Evolutionary conservation across 2,113 vertebrate species (phyloP).

Genomic region (Corydoras maculifer): DNA sequence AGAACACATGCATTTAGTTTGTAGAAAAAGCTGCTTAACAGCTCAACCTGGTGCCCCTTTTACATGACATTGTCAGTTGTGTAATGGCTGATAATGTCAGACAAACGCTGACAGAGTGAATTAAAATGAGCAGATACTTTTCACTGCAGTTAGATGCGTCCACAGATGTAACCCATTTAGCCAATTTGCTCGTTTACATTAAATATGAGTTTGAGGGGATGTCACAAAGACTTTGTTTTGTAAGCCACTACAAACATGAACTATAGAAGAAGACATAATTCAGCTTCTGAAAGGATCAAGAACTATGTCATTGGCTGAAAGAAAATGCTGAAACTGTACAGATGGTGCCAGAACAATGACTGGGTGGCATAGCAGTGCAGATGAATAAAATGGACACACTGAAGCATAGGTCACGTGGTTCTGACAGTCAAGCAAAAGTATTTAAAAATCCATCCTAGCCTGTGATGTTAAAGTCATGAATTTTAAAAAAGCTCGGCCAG

Average conservation of each 20-base stretch:
- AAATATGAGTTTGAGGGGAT: neutral
- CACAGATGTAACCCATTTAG: neutral
- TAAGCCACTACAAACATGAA: neutral
- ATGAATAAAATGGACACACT: neutral
- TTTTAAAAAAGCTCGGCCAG: neutral
- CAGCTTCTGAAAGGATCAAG: neutral
- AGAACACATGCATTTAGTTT: no score
- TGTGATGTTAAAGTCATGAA: neutral
- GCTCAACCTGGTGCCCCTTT: no score
- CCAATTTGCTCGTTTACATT: neutral
- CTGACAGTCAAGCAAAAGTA: no score
- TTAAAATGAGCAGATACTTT: constrained; percentile 2
- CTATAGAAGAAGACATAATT: neutral
- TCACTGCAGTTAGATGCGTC: neutral
- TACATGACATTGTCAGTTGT: no score
- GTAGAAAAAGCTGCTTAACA: no score
- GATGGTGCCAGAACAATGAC: neutral
- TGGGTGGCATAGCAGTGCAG: neutral
- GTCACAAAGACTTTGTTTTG: neutral
- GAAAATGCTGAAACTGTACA: neutral
- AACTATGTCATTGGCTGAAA: neutral
- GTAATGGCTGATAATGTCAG: no score
- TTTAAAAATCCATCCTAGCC: no score
- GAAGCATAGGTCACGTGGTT: neutral
- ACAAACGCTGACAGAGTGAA: neutral